Percentiles rank a stretch among this genome's conserved stretches.
Conservation (phyloP, 1,140 invertebrate species). For the Homarus americanus region DNA sequence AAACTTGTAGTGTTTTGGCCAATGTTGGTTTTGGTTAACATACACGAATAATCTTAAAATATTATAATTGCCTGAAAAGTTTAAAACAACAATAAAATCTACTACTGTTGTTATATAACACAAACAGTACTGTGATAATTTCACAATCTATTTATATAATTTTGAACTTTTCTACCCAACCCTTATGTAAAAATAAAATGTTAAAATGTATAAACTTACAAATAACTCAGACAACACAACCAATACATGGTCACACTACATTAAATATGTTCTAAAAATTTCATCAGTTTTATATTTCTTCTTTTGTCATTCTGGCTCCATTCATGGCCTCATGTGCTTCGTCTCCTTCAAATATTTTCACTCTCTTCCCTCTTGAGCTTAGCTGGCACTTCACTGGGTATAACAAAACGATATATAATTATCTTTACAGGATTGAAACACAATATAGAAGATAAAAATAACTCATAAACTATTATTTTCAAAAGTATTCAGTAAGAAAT, state of each 20-base stretch:
- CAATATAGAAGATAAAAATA: not conserved
- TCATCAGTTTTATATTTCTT: conserved; percentile 21
- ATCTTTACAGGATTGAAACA: not conserved
- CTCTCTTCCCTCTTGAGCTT: conserved; percentile 65
- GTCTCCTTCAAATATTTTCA: conserved; percentile 56
- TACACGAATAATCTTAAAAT: conserved; percentile 78
- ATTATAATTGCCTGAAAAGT: conserved; percentile 31
- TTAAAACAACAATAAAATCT: not conserved
- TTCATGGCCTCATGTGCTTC: conserved; percentile 47
- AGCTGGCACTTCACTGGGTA: conserved; percentile 23
- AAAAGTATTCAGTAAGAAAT: not conserved
- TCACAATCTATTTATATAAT: too few species aligned
- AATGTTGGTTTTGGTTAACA: conserved; percentile 81
- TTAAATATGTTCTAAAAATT: not conserved
- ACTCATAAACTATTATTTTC: not conserved
- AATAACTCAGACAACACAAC: too few species aligned
- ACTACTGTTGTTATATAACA: too few species aligned
- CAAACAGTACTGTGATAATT: too few species aligned
- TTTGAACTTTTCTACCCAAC: too few species aligned
- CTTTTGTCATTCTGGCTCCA: not conserved
- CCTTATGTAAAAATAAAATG: too few species aligned
- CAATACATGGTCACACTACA: not conserved
- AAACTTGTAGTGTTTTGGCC: conserved; percentile 83
- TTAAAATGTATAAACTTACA: too few species aligned
- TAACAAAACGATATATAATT: not conserved